Conservation (phyloP, 2,113 vertebrate genomes). For the Oostethus manadensis region DNA sequence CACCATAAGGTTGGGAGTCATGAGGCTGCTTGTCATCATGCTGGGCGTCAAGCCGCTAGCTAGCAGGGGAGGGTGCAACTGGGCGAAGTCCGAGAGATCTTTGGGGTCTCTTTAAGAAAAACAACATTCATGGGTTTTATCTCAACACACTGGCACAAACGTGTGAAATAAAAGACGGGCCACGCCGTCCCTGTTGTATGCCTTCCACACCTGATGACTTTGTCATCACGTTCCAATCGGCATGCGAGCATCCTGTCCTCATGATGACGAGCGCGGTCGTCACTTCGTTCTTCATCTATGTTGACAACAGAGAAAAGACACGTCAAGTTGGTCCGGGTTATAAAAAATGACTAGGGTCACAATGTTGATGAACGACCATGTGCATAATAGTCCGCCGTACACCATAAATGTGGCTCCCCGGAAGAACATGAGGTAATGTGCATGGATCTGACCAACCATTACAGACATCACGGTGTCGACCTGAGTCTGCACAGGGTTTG, state of each 20-base stretch:
- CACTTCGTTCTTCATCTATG: constrained; percentile 81
- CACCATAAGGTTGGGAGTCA: constrained; percentile 97
- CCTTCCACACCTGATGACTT: constrained; percentile 83
- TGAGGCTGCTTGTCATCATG: constrained; percentile 67
- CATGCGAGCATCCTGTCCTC: constrained; percentile 81
- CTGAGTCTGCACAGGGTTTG: neutral
- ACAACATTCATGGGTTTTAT: neutral
- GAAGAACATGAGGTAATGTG: neutral
- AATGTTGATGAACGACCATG: neutral
- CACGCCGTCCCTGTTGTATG: neutral
- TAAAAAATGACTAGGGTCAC: neutral
- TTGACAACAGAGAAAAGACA: constrained; percentile 7
- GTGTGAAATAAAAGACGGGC: neutral
- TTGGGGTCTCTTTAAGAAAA: constrained; percentile 83
- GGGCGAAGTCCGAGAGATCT: constrained; percentile 86
- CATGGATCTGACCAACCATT: neutral
- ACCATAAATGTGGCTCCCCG: neutral
- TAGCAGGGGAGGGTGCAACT: constrained; percentile 80
- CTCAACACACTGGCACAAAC: neutral
- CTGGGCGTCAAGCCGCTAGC: constrained; percentile 72
- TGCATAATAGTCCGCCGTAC: neutral
- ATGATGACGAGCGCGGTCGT: constrained; percentile 79
- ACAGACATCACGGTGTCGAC: neutral
- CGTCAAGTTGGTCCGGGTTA: neutral
- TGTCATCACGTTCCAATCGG: constrained; percentile 89